phyloP scores from a whole-genome alignment of 1,140 invertebrate species.

The Anagrus nilaparvatae region DNA sequence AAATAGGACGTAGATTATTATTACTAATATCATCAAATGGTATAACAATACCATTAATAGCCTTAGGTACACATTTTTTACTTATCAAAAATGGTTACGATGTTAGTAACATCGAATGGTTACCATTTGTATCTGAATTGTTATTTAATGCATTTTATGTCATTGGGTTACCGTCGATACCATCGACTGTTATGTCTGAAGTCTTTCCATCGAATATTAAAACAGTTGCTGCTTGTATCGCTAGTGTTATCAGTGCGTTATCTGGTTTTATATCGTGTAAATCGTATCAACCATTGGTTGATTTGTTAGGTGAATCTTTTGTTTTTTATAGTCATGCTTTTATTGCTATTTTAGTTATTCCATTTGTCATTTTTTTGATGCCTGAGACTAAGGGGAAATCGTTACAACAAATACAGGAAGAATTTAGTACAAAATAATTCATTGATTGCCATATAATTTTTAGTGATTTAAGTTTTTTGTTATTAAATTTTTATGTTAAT shows the following conservation, averaged over 20 bases:
- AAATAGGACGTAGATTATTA: slow-evolving; percentile 56
- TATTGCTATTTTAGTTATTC: slow-evolving; percentile 45
- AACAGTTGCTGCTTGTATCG: slow-evolving; percentile 54
- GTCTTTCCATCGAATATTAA: slow-evolving; percentile 59
- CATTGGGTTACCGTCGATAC: slow-evolving; percentile 58
- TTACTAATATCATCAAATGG: slow-evolving; percentile 49
- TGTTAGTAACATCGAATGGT: slow-evolving; percentile 30
- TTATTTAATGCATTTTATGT: slow-evolving; percentile 12
- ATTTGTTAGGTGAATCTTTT: slow-evolving; percentile 40
- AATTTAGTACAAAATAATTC: slow-evolving; percentile 11
- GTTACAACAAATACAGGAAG: slow-evolving; percentile 37
- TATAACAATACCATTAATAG: slow-evolving; percentile 41
- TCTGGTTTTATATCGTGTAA: slow-evolving; percentile 64
- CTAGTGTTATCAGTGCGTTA: slow-evolving; percentile 57
- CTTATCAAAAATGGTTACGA: no score
- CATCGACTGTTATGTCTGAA: slow-evolving; percentile 61
- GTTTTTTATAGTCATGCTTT: slow-evolving; percentile 16
- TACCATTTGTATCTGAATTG: slow-evolving; percentile 16
- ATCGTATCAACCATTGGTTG: slow-evolving; percentile 53
- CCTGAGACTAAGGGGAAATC: slow-evolving; percentile 76
- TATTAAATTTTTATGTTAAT: no score
- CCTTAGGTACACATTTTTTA: slow-evolving; percentile 52
- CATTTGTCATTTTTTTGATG: slow-evolving; percentile 53
- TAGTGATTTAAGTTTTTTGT: no score
- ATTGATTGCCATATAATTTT: no score